Percentiles rank a stretch among this genome's conserved stretches.
Evolutionary conservation across 2,888 invertebrate species (phyloP).

Genomic region (Zeuzera pyrina): DNA sequence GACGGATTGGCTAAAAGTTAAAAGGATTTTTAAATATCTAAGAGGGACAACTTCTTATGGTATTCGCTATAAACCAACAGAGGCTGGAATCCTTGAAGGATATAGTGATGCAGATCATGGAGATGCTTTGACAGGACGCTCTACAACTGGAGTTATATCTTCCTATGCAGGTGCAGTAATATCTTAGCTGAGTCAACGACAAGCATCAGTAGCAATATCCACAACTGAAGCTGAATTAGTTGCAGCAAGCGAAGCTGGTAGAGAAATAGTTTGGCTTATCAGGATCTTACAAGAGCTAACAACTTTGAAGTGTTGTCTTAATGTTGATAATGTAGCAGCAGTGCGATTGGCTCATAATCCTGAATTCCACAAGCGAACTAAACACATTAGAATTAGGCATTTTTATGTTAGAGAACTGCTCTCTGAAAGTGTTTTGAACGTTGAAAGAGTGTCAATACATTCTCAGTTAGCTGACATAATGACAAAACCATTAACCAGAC

Average conservation of each 20-base stretch:
- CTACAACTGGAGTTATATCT: conserved; percentile 13
- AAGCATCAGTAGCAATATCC: conserved; percentile 23
- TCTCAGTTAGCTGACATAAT: not conserved
- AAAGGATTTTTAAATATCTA: not conserved
- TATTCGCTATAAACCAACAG: conserved; percentile 9
- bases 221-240: conserved; percentile 28
- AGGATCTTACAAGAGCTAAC: conserved; percentile 13
- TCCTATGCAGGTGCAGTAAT: conserved; percentile 18
- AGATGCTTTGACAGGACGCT: conserved; percentile 5
- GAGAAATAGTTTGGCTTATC: conserved; percentile 24
- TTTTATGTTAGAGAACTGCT: conserved; percentile 5
- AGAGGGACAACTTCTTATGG: not conserved
- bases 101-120: conserved; percentile 12
- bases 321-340: conserved; percentile 4
- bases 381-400: conserved; percentile 4
- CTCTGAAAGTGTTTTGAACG: not conserved
- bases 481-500: not conserved
- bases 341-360: conserved; percentile 4
- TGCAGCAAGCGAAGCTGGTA: conserved; percentile 21
- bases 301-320: not conserved
- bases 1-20: not conserved
- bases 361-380: conserved; percentile 5
- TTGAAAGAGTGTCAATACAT: not conserved
- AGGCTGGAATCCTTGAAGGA: conserved; percentile 10
- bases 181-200: conserved; percentile 24